phyloP scores from a whole-genome alignment of 2,113 vertebrate species.

The Lagopus muta region DNA sequence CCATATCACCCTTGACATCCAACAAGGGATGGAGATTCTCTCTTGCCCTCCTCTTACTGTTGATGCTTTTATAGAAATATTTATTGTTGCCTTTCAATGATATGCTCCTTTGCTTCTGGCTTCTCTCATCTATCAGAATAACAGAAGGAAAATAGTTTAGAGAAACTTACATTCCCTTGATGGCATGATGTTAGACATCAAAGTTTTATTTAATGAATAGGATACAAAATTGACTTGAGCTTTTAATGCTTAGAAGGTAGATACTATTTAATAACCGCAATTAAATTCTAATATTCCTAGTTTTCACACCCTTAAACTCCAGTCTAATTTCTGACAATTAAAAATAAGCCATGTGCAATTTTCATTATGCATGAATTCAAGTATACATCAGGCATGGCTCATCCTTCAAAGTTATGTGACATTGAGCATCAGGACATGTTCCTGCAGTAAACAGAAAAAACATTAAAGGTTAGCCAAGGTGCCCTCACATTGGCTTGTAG shows the following conservation, averaged over 20 bases:
- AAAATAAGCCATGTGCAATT: neutral
- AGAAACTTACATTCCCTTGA: neutral
- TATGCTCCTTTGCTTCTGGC: neutral
- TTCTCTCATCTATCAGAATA: neutral
- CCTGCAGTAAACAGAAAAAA: neutral
- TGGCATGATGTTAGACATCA: neutral
- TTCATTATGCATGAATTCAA: neutral
- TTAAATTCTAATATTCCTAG: neutral
- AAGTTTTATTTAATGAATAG: neutral
- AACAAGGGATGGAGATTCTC: too few relatives aligned
- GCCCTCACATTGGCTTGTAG: constrained; percentile 23
- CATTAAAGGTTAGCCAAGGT: constrained; percentile 26
- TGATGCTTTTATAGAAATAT: too few relatives aligned
- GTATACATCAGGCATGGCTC: neutral
- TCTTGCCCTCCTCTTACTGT: too few relatives aligned
- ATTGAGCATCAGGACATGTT: neutral
- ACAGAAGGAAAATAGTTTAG: neutral
- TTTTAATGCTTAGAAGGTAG: neutral
- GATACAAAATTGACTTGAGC: neutral
- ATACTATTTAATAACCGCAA: neutral
- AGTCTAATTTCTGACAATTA: neutral
- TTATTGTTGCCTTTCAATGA: too few relatives aligned
- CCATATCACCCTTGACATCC: too few relatives aligned
- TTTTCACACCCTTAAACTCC: neutral
- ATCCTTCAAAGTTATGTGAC: neutral